Base-by-base conservation (phyloP, 2,888 invertebrate species). In the Lithophane ornitopus region DNA sequence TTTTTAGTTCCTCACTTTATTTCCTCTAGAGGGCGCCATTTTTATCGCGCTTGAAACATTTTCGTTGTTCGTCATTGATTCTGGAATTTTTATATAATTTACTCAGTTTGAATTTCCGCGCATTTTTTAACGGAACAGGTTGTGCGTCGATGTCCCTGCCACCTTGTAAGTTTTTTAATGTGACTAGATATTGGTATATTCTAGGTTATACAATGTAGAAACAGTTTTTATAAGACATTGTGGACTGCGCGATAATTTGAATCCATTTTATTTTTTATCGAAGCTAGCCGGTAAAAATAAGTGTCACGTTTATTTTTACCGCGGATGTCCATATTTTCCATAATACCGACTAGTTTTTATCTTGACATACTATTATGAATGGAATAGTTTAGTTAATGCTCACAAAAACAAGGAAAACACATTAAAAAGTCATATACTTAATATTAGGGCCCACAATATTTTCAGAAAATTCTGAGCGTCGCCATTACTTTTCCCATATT, bases 391-490 rank as follows among this genome's bases (percentile, higher is more conserved):
- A 7, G 8, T 4, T 22, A 49, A 39, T 9, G 2, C 4, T 3
- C 7, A 26, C n/a, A 19, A 7, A 70, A 70, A 63, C 16, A 34
- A 26, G 61, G 3, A n/a, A 16, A 2, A 52, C 11, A 58, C 46
- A 49, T 28, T 11, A 52, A 61, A 58, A 52, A 26, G 8, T 34
- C 46, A 39, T 44, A 46, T 46, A 34, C 34, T 34, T 34, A 34
- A 34, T 34, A 22, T 19, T 65, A 4, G 12, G 12, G 22, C 22
- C 28, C 3, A 34, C 14, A n/a, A 54, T 28, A 14, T 49, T 61
- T 34, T 52, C 52, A 46, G 72, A 73, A 70, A 46, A 84, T 44
- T 22, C 11, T 67, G 63, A 28, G 44, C 69, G 19, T n/a, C 46
- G 22, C 59, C 2, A 65, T 74, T 58, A 62, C 6, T 66, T 59